Evolutionary conservation across 2,113 vertebrate species (phyloP), one percentile per base, ranked within the genome.

Genomic region (Phalacrocorax pelagicus): DNA sequence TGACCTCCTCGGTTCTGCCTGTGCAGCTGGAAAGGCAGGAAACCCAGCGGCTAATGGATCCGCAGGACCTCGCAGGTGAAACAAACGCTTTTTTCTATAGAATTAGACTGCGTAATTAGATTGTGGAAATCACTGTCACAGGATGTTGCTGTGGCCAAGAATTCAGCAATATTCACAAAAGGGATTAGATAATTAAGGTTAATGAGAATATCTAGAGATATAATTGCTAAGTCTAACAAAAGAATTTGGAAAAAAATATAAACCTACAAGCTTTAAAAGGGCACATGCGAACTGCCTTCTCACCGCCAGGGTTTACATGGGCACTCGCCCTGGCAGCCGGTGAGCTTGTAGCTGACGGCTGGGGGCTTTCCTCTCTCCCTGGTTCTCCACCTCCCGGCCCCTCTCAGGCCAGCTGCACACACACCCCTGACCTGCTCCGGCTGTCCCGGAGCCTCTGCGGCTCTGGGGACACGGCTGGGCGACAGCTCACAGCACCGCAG

Each of bases 321-420:
- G 47, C 52, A 42, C 70, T 38, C 1, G 6, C 42, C 36, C 18
- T 15, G 55, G 65, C 77, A 86, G 86, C 15, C 5, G 24, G 34
- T 0, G 1, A 40, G 23, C 47, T 7, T 1, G 10, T 1, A 12
- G 21, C 47, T 3, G 8, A 8, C 0, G 3, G 44, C n/a, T 0
- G 0, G 10, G 36, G 12, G 13, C 59, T 63, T 57, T 52, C 24
- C 29, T 6, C 36, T n/a, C 46, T 5, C n/a, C 52, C 27, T 7
- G 23, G 6, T 14, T 29, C 65, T 61, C n/a, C 42, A 30, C 21
- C 54, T 59, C 74, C 30, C 0, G 0, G 38, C 11, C 38, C 54
- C 40, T 11, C 27, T 5, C 51, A 12, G 18, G 59, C 29, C 26
- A 18, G 42, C 21, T 5, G 24, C 4, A 52, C 36, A 8, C 32